Conservation (phyloP, 2,797 vertebrate genomes). For the Rhynchotus rufescens region DNA sequence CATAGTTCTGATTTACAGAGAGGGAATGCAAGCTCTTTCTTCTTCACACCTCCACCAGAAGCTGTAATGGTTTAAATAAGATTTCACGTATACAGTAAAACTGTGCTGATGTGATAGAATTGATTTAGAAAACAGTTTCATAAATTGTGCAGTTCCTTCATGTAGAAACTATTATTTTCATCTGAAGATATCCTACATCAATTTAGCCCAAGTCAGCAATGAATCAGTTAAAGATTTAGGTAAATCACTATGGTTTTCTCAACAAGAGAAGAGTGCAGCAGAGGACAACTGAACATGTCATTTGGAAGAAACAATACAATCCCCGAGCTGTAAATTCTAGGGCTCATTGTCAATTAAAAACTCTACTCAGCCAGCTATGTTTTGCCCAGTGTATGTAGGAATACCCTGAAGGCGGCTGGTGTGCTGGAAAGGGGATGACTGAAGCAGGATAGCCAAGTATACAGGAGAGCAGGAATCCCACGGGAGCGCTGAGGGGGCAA, state of each 20-base stretch:
- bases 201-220: constrained; percentile 18
- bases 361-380: background rate
- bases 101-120: background rate
- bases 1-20: background rate
- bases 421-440: accelerated
- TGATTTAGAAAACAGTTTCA: constrained; percentile 13
- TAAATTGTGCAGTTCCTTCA: background rate
- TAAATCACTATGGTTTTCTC: background rate
- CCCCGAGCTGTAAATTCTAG: background rate
- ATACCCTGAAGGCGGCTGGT: background rate
- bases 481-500: background rate
- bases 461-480: too few species aligned
- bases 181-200: background rate
- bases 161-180: constrained; percentile 6
- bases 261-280: background rate
- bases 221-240: background rate
- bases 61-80: background rate
- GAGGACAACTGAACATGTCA: background rate
- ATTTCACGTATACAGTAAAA: background rate
- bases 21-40: background rate
- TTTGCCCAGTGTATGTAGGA: accelerated
- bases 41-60: background rate
- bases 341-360: background rate
- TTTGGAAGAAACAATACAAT: background rate
- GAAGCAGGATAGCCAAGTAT: background rate